A percentile compares a stretch with the other conserved stretches of the same genome.
Evolutionary conservation across 2,888 invertebrate genomes (phyloP).

Genomic region (Erpobdella octoculata): DNA sequence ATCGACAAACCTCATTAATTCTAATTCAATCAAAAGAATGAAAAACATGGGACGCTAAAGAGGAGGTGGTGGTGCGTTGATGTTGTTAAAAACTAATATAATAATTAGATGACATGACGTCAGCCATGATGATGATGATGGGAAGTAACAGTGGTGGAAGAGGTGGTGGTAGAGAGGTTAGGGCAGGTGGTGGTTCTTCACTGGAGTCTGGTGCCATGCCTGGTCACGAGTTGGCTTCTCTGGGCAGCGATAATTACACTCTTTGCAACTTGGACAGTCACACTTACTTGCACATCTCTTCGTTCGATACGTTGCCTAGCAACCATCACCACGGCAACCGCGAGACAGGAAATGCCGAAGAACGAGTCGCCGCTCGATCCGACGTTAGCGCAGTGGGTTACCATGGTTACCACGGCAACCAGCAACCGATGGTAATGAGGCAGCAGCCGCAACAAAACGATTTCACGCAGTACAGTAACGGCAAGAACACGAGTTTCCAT

Average conservation of each 20-base stretch:
- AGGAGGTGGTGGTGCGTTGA: too few relatives aligned
- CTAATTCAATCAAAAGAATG: too few relatives aligned
- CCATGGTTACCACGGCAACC: slow-evolving; percentile 14
- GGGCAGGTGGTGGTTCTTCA: background rate
- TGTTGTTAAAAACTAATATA: too few relatives aligned
- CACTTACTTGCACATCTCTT: slow-evolving; percentile 39
- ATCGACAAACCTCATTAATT: too few relatives aligned
- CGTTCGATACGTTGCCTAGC: background rate
- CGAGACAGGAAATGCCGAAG: background rate
- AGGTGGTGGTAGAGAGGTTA: too few relatives aligned
- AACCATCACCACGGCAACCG: background rate
- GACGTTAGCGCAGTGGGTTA: background rate
- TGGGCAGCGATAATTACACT: slow-evolving; percentile 48
- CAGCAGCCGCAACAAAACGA: background rate
- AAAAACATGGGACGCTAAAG: too few relatives aligned
- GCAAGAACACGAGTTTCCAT: background rate
- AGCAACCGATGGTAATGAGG: background rate
- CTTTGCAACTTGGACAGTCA: slow-evolving; percentile 50
- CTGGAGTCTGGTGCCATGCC: background rate
- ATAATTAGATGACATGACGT: too few relatives aligned
- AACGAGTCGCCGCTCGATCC: background rate
- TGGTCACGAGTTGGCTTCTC: too few relatives aligned
- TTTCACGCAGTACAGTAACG: background rate
- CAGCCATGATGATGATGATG: slow-evolving; percentile 24
- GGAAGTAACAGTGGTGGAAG: background rate